phyloP scores from a whole-genome alignment of 2,113 vertebrate species.

The Esox niger region DNA sequence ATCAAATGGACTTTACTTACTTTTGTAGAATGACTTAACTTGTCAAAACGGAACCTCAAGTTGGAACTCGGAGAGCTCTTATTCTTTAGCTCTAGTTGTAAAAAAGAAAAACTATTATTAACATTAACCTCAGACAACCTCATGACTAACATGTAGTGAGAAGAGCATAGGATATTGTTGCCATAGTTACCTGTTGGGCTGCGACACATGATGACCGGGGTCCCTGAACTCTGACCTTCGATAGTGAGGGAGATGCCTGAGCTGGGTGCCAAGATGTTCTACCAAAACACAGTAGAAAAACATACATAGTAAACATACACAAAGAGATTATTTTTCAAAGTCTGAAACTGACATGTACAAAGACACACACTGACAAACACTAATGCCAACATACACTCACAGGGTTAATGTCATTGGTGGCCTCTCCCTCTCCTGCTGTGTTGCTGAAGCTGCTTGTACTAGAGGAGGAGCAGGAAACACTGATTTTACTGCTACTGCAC shows the following conservation, averaged over 20 bases:
- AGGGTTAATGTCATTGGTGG: slow-evolving; percentile 80
- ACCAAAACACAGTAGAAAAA: slow-evolving; percentile 21
- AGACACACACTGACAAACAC: background rate
- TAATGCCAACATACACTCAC: slow-evolving; percentile 61
- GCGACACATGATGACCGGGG: slow-evolving; percentile 84
- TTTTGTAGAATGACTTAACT: slow-evolving; percentile 79
- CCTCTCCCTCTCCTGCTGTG: slow-evolving; percentile 78
- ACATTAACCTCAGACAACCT: background rate
- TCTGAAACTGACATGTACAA: background rate
- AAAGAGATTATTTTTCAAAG: background rate
- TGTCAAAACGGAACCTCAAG: slow-evolving; percentile 94
- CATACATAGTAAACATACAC: background rate
- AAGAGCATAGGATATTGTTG: no score
- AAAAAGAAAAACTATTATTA: slow-evolving; percentile 15
- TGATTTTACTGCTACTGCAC: slow-evolving; percentile 74
- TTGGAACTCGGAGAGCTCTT: slow-evolving; percentile 89
- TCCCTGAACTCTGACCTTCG: slow-evolving; percentile 75
- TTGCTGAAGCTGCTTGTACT: slow-evolving; percentile 90
- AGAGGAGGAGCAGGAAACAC: slow-evolving; percentile 86
- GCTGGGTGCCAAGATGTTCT: slow-evolving; percentile 77
- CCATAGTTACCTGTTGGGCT: slow-evolving; percentile 83
- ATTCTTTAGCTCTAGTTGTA: slow-evolving; percentile 79
- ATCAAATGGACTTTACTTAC: slow-evolving; percentile 63
- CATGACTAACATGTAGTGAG: no score
- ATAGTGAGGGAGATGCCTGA: slow-evolving; percentile 62